phyloP scores from a whole-genome alignment of 2,113 vertebrate genomes.

The Raphicerus campestris region DNA sequence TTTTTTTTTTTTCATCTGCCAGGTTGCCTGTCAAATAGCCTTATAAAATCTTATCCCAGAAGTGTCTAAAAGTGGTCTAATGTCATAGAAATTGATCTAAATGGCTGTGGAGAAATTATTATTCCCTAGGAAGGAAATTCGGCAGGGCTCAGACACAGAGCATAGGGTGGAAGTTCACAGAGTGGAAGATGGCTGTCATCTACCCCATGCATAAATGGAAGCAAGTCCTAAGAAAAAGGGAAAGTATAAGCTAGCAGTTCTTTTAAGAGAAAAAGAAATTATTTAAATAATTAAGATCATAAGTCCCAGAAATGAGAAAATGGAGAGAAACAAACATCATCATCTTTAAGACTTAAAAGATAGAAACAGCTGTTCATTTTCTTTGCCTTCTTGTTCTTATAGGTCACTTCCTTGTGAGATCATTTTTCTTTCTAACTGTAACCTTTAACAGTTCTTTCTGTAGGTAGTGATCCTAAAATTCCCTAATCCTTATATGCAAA shows the following conservation, averaged over 20 bases:
- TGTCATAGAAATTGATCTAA: slow-evolving; percentile 20
- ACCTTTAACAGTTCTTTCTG: not conserved
- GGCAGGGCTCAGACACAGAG: not conserved
- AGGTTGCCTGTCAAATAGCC: not conserved
- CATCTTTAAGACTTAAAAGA: not conserved
- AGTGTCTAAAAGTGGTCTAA: slow-evolving; percentile 1
- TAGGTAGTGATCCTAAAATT: not conserved
- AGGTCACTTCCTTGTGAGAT: slow-evolving; percentile 13
- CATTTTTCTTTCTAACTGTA: not conserved
- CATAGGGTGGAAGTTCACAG: not conserved
- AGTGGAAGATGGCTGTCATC: not conserved
- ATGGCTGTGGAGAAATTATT: not conserved
- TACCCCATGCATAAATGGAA: not conserved
- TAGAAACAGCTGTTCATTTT: slow-evolving; percentile 11
- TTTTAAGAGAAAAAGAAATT: not conserved
- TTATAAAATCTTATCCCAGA: not conserved
- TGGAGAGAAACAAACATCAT: slow-evolving; percentile 22
- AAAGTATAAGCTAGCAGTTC: not conserved
- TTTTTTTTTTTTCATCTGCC: not conserved
- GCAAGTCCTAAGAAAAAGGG: not conserved
- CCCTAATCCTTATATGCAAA: not conserved
- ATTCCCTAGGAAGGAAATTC: not conserved
- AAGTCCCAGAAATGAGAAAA: not conserved
- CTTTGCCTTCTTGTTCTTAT: not conserved
- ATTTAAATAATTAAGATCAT: not conserved